Percentiles rank a stretch among this genome's conserved stretches.
Evolutionary conservation across 2,797 vertebrate species (phyloP).

Genomic region (Brachymystax lenok): DNA sequence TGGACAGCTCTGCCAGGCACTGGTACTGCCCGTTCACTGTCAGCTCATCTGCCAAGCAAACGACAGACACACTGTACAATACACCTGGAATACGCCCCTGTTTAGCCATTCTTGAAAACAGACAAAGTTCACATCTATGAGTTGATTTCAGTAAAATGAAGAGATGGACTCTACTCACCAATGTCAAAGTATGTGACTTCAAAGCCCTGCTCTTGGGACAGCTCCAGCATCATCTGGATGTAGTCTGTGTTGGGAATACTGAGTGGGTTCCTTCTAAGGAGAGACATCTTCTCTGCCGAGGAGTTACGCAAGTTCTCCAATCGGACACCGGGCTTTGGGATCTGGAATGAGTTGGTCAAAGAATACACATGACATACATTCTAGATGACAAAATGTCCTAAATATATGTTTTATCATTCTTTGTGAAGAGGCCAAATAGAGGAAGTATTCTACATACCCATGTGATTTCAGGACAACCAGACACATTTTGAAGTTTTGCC

Average conservation of each 20-base stretch:
- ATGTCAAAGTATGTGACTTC: conserved; percentile 86
- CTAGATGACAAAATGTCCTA: not conserved
- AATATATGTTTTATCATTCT: not conserved
- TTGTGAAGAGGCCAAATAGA: not conserved
- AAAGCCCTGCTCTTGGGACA: conserved; percentile 86
- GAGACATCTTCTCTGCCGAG: conserved; percentile 79
- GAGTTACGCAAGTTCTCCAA: conserved; percentile 83
- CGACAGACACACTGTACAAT: conserved; percentile 6
- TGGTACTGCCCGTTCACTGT: conserved; percentile 85
- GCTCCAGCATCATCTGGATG: conserved; percentile 83
- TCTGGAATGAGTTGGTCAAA: conserved; percentile 45
- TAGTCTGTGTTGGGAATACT: conserved; percentile 89
- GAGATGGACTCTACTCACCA: conserved; percentile 66
- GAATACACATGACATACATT: not conserved
- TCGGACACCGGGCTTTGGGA: conserved; percentile 71
- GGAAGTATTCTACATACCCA: conserved; percentile 72
- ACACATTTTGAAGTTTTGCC: conserved; percentile 78
- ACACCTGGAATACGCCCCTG: not conserved
- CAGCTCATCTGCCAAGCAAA: conserved; percentile 77
- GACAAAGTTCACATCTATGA: not conserved
- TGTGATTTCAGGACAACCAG: conserved; percentile 80
- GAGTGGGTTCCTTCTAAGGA: conserved; percentile 83
- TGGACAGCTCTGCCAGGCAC: conserved; percentile 84
- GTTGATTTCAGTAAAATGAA: not conserved
- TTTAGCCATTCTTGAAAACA: too few relatives aligned